Evolutionary conservation across 1,140 invertebrate genomes (phyloP).

Genomic region (Araneus ventricosus): DNA sequence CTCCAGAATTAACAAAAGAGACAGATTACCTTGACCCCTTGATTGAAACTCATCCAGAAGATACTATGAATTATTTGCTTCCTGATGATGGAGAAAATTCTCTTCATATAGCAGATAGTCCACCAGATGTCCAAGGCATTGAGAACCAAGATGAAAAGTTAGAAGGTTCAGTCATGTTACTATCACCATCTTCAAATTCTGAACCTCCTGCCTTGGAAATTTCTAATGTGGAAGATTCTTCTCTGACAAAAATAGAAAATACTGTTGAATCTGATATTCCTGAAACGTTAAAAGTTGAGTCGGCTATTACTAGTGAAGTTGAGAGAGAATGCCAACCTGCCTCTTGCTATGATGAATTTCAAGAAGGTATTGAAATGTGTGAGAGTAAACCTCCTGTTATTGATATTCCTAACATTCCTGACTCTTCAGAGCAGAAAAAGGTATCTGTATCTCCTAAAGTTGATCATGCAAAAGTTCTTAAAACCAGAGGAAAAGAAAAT

Average conservation of each 20-base stretch:
- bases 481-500: conserved; percentile 28
- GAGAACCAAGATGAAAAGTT: conserved; percentile 66
- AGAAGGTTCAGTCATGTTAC: conserved; percentile 33
- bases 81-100: conserved; percentile 70
- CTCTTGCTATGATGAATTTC: conserved; percentile 49
- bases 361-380: conserved; percentile 13
- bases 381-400: conserved; percentile 72
- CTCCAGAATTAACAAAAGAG: conserved; percentile 74
- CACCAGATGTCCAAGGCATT: conserved; percentile 50
- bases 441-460: conserved; percentile 42
- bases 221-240: conserved; percentile 63
- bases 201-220: conserved; percentile 72
- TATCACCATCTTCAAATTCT: conserved; percentile 67
- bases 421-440: conserved; percentile 2
- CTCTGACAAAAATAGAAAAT: conserved; percentile 47
- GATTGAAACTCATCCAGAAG: conserved; percentile 69
- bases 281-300: conserved; percentile 37
- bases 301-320: not conserved
- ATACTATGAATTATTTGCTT: conserved; percentile 74
- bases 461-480: not conserved
- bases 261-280: not conserved
- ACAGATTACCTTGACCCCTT: conserved; percentile 74
- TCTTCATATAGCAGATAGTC: conserved; percentile 65
- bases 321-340: not conserved
- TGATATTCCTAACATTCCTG: conserved; percentile 50